Base-by-base conservation (phyloP, 2,888 invertebrate genomes). In the Harmothoe impar region DNA sequence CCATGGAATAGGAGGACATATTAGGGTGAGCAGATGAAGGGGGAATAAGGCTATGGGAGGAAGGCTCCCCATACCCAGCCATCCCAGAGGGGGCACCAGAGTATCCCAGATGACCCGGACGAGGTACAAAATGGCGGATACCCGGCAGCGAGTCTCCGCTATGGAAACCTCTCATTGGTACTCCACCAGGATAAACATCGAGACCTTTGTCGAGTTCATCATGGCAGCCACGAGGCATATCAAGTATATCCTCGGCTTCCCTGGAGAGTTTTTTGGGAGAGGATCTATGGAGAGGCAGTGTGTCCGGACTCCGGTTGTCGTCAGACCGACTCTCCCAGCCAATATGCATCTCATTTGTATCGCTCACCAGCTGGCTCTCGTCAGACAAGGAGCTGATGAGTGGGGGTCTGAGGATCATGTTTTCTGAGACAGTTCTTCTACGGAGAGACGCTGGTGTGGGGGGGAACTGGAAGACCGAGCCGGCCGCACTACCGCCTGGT, bases 261-360 rank as follows among this genome's bases (percentile, higher is more conserved):
- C 54, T 15, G 31, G 86, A 86, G 29, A 86, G 15, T 25, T 86
- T 86, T 25, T 31, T 52, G 0, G 86, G 86, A 29, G 86, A 86
- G 0, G 54, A 23, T 15, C 29, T 25, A 54, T 54, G 86, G 10
- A 12, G 17, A 10, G n/a, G 31, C 31, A 29, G 54, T 31, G 54
- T 88, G n/a, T 68, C 62, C 1, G n/a, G 68, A 20, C 62, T 56
- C 5, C 23, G 12, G 35, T 15, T 43, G 33, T 89, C 62, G 0
- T 68, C 62, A 15, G 89, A 89, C 62, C 20, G n/a, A 35, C 43
- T 25, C n/a, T 56, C 89, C n/a, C 68, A 35, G 35, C 89, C 62
- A n/a, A 86, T 86, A 29, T 86, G 86, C 86, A 86, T 86, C 54
- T 86, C 86, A 25, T 56, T 86, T 12, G 86, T 86, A 25, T 86